Evolutionary conservation across 2,888 invertebrate genomes (phyloP).

Genomic region (Nebria salina): DNA sequence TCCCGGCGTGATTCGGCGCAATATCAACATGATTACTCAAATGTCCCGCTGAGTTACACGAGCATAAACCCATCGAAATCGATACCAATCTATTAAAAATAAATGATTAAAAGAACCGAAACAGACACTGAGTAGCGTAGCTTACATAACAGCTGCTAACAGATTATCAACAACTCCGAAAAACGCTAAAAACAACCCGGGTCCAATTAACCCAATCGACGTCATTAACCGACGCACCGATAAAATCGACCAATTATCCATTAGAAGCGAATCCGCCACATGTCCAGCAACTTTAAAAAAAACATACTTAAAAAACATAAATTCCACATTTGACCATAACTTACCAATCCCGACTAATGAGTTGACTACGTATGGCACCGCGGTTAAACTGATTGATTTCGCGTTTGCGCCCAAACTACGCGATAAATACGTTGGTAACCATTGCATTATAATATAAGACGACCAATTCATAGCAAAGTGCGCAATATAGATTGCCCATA

Average conservation of each 20-base stretch:
- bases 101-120: background rate
- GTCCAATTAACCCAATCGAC: conserved; percentile 74
- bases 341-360: conserved; percentile 75
- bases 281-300: conserved; percentile 71
- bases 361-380: conserved; percentile 78
- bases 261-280: conserved; percentile 71
- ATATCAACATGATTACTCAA: conserved; percentile 81
- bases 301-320: background rate
- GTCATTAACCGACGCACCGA: conserved; percentile 79
- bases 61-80: conserved; percentile 78
- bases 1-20: conserved; percentile 80
- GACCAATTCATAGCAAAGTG: conserved; percentile 86
- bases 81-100: conserved; percentile 66
- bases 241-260: conserved; percentile 69
- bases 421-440: conserved; percentile 78
- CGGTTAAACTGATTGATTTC: conserved; percentile 76
- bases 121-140: conserved; percentile 53
- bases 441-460: conserved; percentile 82
- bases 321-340: conserved; percentile 50
- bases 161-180: conserved; percentile 77
- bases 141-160: conserved; percentile 72
- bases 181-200: conserved; percentile 75
- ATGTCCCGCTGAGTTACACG: conserved; percentile 80
- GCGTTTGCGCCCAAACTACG: conserved; percentile 72
- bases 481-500: conserved; percentile 79